Conservation (phyloP, 2,888 invertebrate genomes). For the Eledona agricola region DNA sequence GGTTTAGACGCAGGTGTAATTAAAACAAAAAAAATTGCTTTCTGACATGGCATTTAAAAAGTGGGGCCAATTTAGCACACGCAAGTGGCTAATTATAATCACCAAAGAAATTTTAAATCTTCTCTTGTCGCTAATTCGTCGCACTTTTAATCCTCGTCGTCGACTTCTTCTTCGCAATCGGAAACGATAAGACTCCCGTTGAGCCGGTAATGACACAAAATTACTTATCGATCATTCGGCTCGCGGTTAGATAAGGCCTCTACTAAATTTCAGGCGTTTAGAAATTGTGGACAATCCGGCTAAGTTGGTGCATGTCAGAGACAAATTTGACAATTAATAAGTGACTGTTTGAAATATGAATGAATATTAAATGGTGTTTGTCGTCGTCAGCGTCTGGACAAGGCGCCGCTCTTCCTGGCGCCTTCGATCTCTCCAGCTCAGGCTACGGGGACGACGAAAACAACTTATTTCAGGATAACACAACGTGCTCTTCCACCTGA, state of each 20-base stretch:
- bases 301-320: too few relatives aligned
- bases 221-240: constrained; percentile 13
- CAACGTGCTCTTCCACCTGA: constrained; percentile 32
- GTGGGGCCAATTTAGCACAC: too few relatives aligned
- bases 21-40: too few relatives aligned
- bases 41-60: too few relatives aligned
- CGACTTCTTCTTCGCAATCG: background rate
- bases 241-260: background rate
- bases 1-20: too few relatives aligned
- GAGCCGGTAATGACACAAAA: constrained; percentile 3
- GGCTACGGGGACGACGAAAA: constrained; percentile 30
- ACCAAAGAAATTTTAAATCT: background rate
- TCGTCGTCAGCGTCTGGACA: constrained; percentile 44
- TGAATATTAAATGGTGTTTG: constrained; percentile 36
- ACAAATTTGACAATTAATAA: too few relatives aligned
- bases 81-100: too few relatives aligned
- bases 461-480: constrained; percentile 34
- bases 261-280: too few relatives aligned
- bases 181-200: constrained; percentile 1
- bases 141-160: constrained; percentile 3
- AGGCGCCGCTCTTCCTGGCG: constrained; percentile 51
- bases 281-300: too few relatives aligned
- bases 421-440: constrained; percentile 36
- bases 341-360: constrained; percentile 16
- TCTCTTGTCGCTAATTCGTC: background rate